These are phyloP conservation scores for Imbricaverruca yamaguchii DNA, from an alignment of 2,888 invertebrate genomes.

Conservation along the genomic window DNA sequence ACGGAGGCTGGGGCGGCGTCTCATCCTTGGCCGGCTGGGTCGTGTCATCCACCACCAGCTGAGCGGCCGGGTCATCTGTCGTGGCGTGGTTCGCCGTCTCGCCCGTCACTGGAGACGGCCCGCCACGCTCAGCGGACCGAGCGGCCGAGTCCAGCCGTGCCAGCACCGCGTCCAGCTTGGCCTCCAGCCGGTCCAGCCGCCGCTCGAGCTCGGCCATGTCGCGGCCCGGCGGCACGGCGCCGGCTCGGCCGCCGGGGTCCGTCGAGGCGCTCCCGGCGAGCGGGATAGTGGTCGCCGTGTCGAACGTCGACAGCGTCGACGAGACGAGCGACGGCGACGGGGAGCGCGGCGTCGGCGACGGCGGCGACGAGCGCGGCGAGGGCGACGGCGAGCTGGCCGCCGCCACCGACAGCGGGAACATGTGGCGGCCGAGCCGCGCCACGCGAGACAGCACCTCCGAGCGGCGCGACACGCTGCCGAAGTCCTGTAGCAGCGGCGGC, in stretches of 20 bases:
- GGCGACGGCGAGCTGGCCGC: neutral
- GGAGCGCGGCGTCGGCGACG: neutral
- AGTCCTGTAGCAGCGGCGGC: neutral
- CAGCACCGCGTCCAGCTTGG: neutral
- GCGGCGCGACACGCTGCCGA: neutral
- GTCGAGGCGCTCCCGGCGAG: neutral
- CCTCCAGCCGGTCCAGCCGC: neutral
- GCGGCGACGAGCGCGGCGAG: neutral
- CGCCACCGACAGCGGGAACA: neutral
- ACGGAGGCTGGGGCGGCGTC: too few species aligned
- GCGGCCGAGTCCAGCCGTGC: neutral
- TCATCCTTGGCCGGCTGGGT: too few species aligned
- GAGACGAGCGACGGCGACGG: neutral
- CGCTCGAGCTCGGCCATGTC: neutral
- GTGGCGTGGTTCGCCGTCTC: too few species aligned
- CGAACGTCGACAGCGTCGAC: too few species aligned
- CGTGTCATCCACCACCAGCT: too few species aligned
- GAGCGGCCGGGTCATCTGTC: too few species aligned
- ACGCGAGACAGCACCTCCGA: neutral
- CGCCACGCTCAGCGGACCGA: too few species aligned
- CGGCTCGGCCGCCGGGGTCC: too few species aligned
- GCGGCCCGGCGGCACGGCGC: too few species aligned
- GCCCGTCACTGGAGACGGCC: too few species aligned
- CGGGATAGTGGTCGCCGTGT: neutral
- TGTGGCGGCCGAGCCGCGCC: neutral